Conservation (phyloP, 2,888 invertebrate genomes). For the Eupelmus urozonus region DNA sequence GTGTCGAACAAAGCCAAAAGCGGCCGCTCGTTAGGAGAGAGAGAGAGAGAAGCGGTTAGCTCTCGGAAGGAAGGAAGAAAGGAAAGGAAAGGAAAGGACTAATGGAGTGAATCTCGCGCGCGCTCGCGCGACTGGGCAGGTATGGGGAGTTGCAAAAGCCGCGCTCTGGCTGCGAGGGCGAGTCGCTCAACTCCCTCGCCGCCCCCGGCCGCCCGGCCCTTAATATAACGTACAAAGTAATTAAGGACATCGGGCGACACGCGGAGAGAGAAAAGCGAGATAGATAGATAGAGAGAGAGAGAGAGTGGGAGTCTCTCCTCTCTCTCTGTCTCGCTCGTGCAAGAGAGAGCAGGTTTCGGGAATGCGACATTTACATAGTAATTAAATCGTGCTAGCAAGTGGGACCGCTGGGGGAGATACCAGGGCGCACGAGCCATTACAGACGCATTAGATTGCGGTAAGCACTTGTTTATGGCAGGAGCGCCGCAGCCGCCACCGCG, state of each 20-base stretch:
- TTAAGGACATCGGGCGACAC: constrained; percentile 77
- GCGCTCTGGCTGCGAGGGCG: background rate
- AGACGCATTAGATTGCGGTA: constrained; percentile 78
- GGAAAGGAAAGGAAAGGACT: constrained; percentile 50
- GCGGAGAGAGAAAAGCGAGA: constrained; percentile 52
- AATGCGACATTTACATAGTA: constrained; percentile 78
- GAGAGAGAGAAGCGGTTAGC: constrained; percentile 18
- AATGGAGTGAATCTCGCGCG: constrained; percentile 50
- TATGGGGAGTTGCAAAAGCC: background rate
- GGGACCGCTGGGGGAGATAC: constrained; percentile 76
- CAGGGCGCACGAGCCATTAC: constrained; percentile 76
- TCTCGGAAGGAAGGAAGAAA: constrained; percentile 33
- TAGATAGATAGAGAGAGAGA: constrained; percentile 56
- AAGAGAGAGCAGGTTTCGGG: constrained; percentile 74
- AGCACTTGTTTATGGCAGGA: constrained; percentile 75
- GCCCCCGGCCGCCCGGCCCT: constrained; percentile 67
- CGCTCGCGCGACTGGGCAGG: background rate
- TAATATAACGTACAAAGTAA: constrained; percentile 77
- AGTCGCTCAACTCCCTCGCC: no score
- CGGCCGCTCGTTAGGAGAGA: constrained; percentile 49
- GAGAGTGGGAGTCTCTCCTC: constrained; percentile 39
- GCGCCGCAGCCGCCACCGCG: constrained; percentile 59
- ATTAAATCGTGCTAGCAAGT: constrained; percentile 77
- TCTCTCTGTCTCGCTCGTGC: constrained; percentile 62
- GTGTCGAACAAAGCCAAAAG: constrained; percentile 59